These are phyloP conservation scores for Actinernus sp. DNA, from an alignment of 92 coral and sea anemone species.

Conservation along the genomic window DNA sequence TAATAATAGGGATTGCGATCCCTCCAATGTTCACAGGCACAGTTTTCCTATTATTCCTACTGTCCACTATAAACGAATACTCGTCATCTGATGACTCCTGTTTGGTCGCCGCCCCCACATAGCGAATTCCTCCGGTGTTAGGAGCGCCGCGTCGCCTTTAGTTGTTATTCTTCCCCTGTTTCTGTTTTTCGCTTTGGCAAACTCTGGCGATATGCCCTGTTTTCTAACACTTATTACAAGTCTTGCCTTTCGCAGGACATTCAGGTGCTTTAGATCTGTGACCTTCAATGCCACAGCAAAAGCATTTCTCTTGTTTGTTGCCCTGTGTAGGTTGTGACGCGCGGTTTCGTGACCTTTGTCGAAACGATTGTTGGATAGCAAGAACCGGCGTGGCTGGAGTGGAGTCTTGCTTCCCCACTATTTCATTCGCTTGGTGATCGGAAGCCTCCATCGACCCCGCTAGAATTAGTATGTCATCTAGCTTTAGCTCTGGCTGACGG, in stretches of 20 bases:
- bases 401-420: too few relatives aligned
- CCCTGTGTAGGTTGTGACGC: too few relatives aligned
- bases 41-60: slow-evolving; percentile 17
- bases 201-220: slow-evolving; percentile 18
- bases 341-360: too few relatives aligned
- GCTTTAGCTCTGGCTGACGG: slow-evolving; percentile 34
- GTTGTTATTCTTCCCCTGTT: too few relatives aligned
- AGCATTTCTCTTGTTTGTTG: slow-evolving; percentile 24
- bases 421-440: slow-evolving; percentile 43
- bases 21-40: slow-evolving; percentile 46
- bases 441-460: slow-evolving; percentile 67
- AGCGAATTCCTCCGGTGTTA: neutral
- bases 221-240: slow-evolving; percentile 26
- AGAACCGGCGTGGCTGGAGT: too few relatives aligned
- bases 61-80: slow-evolving; percentile 47
- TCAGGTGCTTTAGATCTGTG: slow-evolving; percentile 10
- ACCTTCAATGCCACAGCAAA: slow-evolving; percentile 22
- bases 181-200: slow-evolving; percentile 7
- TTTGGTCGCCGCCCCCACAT: neutral
- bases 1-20: slow-evolving; percentile 47
- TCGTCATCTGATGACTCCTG: slow-evolving; percentile 21
- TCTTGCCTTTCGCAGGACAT: slow-evolving; percentile 57
- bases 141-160: neutral
- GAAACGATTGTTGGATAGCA: too few relatives aligned
- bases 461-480: slow-evolving; percentile 24